Base-by-base conservation (phyloP, 1,140 invertebrate species). In the Battus philenor region DNA sequence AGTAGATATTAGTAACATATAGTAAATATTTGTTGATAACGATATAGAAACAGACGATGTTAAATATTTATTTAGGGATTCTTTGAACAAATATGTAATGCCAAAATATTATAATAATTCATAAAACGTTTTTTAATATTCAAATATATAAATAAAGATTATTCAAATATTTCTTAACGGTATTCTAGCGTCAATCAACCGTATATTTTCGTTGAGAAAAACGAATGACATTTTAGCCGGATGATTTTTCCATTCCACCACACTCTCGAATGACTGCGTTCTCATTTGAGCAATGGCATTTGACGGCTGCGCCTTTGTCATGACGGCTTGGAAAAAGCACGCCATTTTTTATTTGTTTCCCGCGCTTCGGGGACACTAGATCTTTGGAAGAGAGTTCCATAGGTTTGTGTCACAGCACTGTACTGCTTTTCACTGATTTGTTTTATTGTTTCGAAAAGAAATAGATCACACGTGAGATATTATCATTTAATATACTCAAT, bases 241-340 rank as follows among this genome's bases (percentile, higher is more conserved):
- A 83, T 83, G 79, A 83, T 83, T 83, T 81, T 83, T 81, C 73
- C 79, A 55, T 71, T 65, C 50, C 76, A 74, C 74, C 72, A 79
- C 67, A 72, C 67, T 68, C 71, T 61, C 68, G 70, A 75, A 69
- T 79, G 73, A 78, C 75, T 78, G 70, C 64, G 69, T 79, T 79
- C 72, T 82, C 78, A 82, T 83, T 83, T 79, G 61, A 68, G 74
- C 74, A 80, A 80, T 79, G 76, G 59, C 74, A 79, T 83, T 80
- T 83, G 79, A 83, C 69, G 74, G 65, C 55, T 61, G 54, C 38
- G 59, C 67, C 68, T 77, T 83, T 83, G 74, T 79, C 68, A 55
- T 41, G 49, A 49, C 44, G 50, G 49, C 57, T 51, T 50, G 57
- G 68, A 65, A 74, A 74, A 73, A 74, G 59, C 66, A 63, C 61